Percentiles rank a stretch among this genome's conserved stretches.
phyloP scores from a whole-genome alignment of 2,113 vertebrate species.

The Tetraodon nigroviridis region DNA sequence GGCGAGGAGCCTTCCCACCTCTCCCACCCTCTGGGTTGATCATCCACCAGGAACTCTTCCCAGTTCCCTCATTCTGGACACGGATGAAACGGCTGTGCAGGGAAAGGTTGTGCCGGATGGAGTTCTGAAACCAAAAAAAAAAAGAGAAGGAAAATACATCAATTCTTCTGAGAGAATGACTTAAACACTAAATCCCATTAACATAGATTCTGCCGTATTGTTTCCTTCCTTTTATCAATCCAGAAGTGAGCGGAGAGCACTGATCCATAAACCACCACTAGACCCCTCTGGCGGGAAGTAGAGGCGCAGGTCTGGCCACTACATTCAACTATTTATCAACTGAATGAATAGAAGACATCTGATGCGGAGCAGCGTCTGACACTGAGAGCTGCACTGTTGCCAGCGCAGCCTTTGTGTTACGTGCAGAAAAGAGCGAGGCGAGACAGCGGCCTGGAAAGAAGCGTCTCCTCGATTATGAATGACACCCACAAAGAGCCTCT shows the following conservation, averaged over 20 bases:
- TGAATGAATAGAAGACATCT: conserved; percentile 40
- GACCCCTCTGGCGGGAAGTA: background rate
- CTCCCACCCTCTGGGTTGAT: conserved; percentile 97
- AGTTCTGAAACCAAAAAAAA: conserved; percentile 91
- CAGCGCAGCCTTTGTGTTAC: conserved; percentile 44
- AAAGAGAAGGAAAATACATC: conserved; percentile 27
- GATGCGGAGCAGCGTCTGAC: conserved; percentile 33
- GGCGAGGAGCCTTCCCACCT: conserved; percentile 92
- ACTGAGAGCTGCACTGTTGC: conserved; percentile 46
- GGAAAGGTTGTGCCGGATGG: conserved; percentile 97
- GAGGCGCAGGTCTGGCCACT: conserved; percentile 4
- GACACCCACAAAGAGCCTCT: conserved; percentile 50
- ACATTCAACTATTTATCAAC: conserved; percentile 31
- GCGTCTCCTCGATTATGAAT: conserved; percentile 49
- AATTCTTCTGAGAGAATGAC: conserved; percentile 18
- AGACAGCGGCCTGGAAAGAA: conserved; percentile 47
- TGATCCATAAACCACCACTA: conserved; percentile 19
- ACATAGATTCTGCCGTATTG: conserved; percentile 37
- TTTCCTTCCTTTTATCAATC: conserved; percentile 22
- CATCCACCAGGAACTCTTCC: conserved; percentile 99
- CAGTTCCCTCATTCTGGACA: conserved; percentile 96
- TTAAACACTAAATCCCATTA: conserved; percentile 23
- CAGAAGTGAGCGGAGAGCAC: conserved; percentile 35
- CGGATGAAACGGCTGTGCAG: conserved; percentile 97
- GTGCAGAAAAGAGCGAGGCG: conserved; percentile 38